Base-by-base conservation (phyloP, 2,113 vertebrate species). In the Chrysochloris asiatica region DNA sequence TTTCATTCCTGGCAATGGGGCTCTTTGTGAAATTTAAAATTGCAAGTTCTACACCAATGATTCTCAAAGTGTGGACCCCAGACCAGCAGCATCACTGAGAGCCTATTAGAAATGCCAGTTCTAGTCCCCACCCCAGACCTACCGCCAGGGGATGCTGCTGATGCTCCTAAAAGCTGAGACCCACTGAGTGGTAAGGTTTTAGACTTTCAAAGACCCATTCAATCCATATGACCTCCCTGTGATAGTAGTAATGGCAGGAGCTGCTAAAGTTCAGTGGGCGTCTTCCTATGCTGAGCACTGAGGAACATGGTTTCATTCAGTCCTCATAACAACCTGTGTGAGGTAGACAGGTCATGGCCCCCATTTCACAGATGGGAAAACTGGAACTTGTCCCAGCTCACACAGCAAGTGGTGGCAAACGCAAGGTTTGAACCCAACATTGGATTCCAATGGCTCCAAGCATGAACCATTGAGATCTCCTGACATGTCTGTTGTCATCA, bases 191-290 rank as follows among this genome's bases (percentile, higher is more conserved):
- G 0, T 9, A 2, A 13, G 56, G 22, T 8, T 9, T 61, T 38
- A 45, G 41, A 11, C 8, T 4, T 69, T 22, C 36, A 14, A 47
- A 65, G 75, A 13, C 43, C n/a, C n/a, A n/a, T n/a, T n/a, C n/a
- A n/a, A n/a, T n/a, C n/a, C n/a, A n/a, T n/a, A n/a, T n/a, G n/a
- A n/a, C n/a, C n/a, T n/a, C n/a, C n/a, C n/a, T n/a, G n/a, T n/a
- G n/a, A n/a, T n/a, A n/a, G 48, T 8, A n/a, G 6, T 0, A 26
- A 79, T 19, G 9, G 33, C 24, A 17, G 48, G 17, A 3, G 26
- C 50, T 28, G 36, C 50, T 6, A 41, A 8, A 0, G 19, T 0
- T 30, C 7, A 1, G 1, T 2, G 38, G 33, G 22, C 22, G 1
- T 36, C 48, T 48, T 19, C 63, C 13, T 3, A 2, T 28, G 36